These are phyloP conservation scores for Ferrisia virgata DNA, from an alignment of 2,888 invertebrate species.

Conservation along the genomic window DNA sequence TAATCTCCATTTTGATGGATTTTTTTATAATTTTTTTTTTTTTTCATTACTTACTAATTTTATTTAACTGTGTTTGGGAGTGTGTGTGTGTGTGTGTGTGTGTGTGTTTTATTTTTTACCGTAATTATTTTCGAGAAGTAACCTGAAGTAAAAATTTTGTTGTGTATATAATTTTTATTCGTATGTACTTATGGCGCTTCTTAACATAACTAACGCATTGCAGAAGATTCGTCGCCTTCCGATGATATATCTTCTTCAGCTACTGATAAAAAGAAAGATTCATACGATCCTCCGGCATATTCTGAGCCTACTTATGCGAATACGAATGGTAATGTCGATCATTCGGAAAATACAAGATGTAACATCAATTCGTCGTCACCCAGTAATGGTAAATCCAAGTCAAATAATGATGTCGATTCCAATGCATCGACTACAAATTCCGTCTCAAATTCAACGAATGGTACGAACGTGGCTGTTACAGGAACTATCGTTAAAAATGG, in stretches of 20 bases:
- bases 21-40: slow-evolving; percentile 2
- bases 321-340: slow-evolving; percentile 15
- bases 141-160: neutral
- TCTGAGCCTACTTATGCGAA: neutral
- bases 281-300: slow-evolving; percentile 38
- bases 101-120: neutral
- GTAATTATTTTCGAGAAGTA: neutral
- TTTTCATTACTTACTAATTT: neutral
- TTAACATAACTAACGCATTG: slow-evolving; percentile 41
- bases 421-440: neutral
- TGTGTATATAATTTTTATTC: neutral
- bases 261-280: slow-evolving; percentile 39
- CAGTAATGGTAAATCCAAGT: slow-evolving; percentile 6
- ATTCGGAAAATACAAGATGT: neutral
- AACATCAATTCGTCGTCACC: slow-evolving; percentile 8
- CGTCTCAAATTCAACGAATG: slow-evolving; percentile 17
- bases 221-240: slow-evolving; percentile 42
- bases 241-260: slow-evolving; percentile 18
- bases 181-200: slow-evolving; percentile 29
- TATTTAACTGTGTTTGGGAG: neutral
- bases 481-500: slow-evolving; percentile 38
- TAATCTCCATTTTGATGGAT: slow-evolving; percentile 18
- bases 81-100: neutral
- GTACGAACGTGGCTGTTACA: neutral
- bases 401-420: neutral